Evolutionary conservation across 2,113 vertebrate species (phyloP).

Genomic region (Amphiprion ocellaris): DNA sequence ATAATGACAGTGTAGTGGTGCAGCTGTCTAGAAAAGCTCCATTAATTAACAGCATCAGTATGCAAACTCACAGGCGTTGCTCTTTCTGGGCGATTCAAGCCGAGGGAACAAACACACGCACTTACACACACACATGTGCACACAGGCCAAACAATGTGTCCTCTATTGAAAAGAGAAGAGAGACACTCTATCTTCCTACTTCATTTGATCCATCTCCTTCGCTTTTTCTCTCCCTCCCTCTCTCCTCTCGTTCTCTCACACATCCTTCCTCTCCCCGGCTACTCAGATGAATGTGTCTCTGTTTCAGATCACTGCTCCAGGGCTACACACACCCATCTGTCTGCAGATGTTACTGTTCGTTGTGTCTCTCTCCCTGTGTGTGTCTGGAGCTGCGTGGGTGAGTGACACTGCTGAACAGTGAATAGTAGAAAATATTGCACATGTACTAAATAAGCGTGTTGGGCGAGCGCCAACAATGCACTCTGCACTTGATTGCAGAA

Average conservation of each 20-base stretch:
- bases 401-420: constrained; percentile 54
- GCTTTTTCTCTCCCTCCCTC: constrained; percentile 66
- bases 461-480: constrained; percentile 14
- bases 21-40: constrained; percentile 75
- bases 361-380: constrained; percentile 51
- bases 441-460: constrained; percentile 24
- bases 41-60: constrained; percentile 81
- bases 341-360: constrained; percentile 81
- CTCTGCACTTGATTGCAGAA: not conserved
- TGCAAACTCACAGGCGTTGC: constrained; percentile 75
- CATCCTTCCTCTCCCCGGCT: constrained; percentile 82
- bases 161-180: constrained; percentile 81
- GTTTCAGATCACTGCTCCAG: constrained; percentile 77
- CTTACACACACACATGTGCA: constrained; percentile 63
- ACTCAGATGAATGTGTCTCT: constrained; percentile 83
- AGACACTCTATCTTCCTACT: constrained; percentile 82
- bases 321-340: constrained; percentile 81
- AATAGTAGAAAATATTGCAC: constrained; percentile 54
- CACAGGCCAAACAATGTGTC: constrained; percentile 80
- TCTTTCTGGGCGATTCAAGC: constrained; percentile 51
- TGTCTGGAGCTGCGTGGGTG: constrained; percentile 46
- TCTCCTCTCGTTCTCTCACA: constrained; percentile 77
- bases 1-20: constrained; percentile 73
- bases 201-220: constrained; percentile 81
- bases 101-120: constrained; percentile 54